Conservation (phyloP, 1,140 invertebrate genomes). For the Lepidurus arcticus region DNA sequence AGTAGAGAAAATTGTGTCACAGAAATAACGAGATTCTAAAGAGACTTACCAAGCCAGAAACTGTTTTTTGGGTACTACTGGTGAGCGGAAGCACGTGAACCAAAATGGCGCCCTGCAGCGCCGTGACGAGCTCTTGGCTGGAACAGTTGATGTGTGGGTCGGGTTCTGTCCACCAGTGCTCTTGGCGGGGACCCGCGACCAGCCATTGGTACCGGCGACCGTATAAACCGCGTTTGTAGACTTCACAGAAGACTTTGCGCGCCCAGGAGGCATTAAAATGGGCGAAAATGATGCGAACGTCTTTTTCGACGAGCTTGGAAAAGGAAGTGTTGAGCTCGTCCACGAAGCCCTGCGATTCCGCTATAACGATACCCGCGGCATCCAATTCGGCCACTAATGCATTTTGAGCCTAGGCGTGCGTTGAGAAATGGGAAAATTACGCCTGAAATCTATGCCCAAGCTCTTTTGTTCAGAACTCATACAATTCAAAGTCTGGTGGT, state of each 20-base stretch:
- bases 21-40: background rate
- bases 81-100: conserved; percentile 73
- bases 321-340: conserved; percentile 79
- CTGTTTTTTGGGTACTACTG: conserved; percentile 68
- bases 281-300: conserved; percentile 90
- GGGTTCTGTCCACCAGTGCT: conserved; percentile 67
- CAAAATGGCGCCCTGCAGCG: conserved; percentile 83
- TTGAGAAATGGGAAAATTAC: background rate
- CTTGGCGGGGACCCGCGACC: conserved; percentile 70
- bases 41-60: conserved; percentile 79
- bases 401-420: conserved; percentile 70
- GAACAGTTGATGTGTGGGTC: conserved; percentile 37
- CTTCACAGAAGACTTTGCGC: conserved; percentile 87
- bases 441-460: too few species aligned
- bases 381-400: conserved; percentile 84
- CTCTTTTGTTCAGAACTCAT: too few species aligned
- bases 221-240: conserved; percentile 61
- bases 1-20: background rate
- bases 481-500: too few species aligned
- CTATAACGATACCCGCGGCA: conserved; percentile 63
- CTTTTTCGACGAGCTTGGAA: conserved; percentile 80
- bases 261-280: conserved; percentile 96
- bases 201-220: conserved; percentile 95
- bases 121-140: conserved; percentile 64
- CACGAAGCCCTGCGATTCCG: conserved; percentile 88